Conservation (phyloP, 2,797 vertebrate genomes). For the Malacoraja senta region DNA sequence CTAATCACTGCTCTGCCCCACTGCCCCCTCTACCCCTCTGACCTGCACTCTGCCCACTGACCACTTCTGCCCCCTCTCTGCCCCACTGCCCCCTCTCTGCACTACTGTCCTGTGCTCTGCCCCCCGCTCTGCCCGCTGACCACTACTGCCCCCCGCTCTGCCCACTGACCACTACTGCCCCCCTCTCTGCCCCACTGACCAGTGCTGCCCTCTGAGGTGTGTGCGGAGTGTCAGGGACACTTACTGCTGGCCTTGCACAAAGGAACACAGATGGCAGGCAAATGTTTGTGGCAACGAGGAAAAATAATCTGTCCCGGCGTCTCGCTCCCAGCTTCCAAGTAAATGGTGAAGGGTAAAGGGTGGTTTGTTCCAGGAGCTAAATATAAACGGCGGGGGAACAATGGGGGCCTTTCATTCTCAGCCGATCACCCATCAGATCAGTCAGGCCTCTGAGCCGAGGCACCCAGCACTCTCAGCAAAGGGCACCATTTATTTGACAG, state of each 20-base stretch:
- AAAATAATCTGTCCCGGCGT: background rate
- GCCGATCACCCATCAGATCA: background rate
- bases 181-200: background rate
- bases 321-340: background rate
- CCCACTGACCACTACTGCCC: too few relatives aligned
- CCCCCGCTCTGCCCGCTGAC: too few relatives aligned
- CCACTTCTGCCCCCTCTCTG: too few relatives aligned
- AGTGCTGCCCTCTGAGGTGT: background rate
- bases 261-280: background rate
- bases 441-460: background rate
- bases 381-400: background rate
- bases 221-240: background rate
- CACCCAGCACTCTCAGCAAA: background rate
- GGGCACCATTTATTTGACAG: background rate
- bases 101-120: too few relatives aligned
- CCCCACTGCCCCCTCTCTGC: too few relatives aligned
- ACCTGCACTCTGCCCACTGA: too few relatives aligned
- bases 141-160: too few relatives aligned
- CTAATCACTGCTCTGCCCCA: background rate
- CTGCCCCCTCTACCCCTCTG: background rate
- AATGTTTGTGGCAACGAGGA: constrained; percentile 4
- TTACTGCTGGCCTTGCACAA: background rate
- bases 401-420: background rate
- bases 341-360: constrained; percentile 4
- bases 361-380: constrained; percentile 15